These are phyloP conservation scores for Aspiorhynchus laticeps DNA, from an alignment of 2,113 vertebrate genomes.

Conservation along the genomic window DNA sequence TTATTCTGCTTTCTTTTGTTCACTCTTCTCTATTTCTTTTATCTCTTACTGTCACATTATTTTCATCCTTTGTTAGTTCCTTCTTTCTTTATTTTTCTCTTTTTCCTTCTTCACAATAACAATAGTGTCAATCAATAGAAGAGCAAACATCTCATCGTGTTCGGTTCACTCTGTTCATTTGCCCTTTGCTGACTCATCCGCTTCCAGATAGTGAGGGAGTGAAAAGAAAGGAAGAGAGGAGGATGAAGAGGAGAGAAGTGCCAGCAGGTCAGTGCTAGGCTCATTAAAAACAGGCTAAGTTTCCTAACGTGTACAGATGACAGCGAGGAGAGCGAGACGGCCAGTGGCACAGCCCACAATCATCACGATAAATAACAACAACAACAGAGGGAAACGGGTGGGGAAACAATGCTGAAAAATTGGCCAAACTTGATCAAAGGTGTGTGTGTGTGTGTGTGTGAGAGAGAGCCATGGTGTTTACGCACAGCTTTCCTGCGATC, in stretches of 20 bases:
- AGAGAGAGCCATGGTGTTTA: not conserved
- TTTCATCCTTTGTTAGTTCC: not conserved
- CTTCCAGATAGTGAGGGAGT: conserved; percentile 57
- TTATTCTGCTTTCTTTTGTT: not conserved
- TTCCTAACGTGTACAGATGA: conserved; percentile 24
- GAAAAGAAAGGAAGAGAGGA: not conserved
- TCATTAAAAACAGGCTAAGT: not conserved
- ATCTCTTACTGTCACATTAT: not conserved
- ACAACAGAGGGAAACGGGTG: not conserved
- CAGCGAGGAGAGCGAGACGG: not conserved
- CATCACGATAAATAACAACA: conserved; percentile 17
- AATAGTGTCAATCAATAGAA: not conserved
- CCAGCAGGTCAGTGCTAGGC: not conserved
- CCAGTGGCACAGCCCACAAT: not conserved
- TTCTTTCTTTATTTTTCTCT: not conserved
- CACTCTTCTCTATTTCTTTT: not conserved
- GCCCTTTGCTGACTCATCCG: conserved; percentile 53
- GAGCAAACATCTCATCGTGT: not conserved
- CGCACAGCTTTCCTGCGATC: too few species aligned
- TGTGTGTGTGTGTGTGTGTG: not conserved
- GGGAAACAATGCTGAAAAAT: not conserved
- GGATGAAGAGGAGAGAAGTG: not conserved
- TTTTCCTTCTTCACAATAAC: not conserved
- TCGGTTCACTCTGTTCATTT: not conserved
- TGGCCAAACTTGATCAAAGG: not conserved